Conservation (phyloP, 35 echinoderm and acorn worm genomes). For the Lytechinus variegatus region DNA sequence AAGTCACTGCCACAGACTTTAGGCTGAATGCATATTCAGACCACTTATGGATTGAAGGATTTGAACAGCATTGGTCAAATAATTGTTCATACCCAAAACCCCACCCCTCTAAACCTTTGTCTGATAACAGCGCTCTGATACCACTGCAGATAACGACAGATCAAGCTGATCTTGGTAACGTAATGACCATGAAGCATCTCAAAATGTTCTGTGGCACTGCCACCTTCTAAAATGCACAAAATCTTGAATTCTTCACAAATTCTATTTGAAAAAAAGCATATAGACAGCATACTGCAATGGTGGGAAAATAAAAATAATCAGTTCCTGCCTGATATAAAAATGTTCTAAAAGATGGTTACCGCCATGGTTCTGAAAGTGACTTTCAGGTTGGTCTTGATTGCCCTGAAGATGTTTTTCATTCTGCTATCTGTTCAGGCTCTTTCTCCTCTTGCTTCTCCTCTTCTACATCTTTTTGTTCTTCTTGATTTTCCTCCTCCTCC, state of each 20-base stretch:
- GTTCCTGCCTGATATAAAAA: background rate
- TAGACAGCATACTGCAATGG: background rate
- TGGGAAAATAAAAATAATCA: background rate
- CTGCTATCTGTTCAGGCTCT: background rate
- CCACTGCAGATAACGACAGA: no score
- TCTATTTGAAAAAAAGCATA: background rate
- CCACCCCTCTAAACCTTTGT: no score
- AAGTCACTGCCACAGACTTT: no score
- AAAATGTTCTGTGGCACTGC: background rate
- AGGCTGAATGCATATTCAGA: no score
- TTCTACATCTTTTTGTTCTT: slow-evolving; percentile 22
- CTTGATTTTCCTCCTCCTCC: slow-evolving; percentile 43
- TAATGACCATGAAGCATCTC: background rate
- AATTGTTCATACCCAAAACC: no score
- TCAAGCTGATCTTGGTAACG: background rate
- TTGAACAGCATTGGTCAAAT: no score
- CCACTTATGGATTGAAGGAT: no score
- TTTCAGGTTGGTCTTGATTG: background rate
- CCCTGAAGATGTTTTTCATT: background rate
- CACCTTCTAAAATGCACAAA: background rate
- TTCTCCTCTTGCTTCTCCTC: slow-evolving; percentile 32
- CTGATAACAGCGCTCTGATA: no score
- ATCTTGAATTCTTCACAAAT: background rate
- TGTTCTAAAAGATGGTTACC: background rate
- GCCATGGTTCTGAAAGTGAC: background rate